phyloP scores from a whole-genome alignment of 2,113 vertebrate species.

The Takifugu bimaculatus region DNA sequence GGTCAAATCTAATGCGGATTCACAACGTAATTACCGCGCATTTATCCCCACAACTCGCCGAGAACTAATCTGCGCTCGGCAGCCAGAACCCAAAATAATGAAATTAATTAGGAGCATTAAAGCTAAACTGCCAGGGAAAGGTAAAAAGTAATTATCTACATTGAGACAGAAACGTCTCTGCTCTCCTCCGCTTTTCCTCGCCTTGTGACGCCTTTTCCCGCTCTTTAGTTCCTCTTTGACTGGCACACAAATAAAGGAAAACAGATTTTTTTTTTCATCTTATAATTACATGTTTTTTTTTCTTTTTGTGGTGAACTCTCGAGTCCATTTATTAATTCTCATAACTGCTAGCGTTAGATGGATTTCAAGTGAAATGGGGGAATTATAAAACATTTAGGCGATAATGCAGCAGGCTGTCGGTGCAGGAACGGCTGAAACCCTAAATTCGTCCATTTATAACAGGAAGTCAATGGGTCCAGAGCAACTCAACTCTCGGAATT shows the following conservation, averaged over 20 bases:
- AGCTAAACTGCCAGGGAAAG: slow-evolving; percentile 60
- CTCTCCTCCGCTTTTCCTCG: slow-evolving; percentile 5
- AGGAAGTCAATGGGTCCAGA: too few relatives aligned
- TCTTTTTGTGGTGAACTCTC: too few relatives aligned
- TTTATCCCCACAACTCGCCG: slow-evolving; percentile 63
- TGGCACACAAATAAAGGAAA: not conserved
- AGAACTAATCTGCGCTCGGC: slow-evolving; percentile 71
- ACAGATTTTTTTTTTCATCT: too few relatives aligned
- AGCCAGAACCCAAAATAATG: slow-evolving; percentile 70
- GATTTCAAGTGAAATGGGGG: too few relatives aligned
- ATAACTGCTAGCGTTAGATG: too few relatives aligned
- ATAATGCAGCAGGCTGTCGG: too few relatives aligned
- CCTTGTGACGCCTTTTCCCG: not conserved
- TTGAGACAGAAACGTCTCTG: slow-evolving; percentile 46
- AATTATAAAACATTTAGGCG: too few relatives aligned
- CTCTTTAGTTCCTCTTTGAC: not conserved
- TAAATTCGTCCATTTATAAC: not conserved
- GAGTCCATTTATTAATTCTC: too few relatives aligned
- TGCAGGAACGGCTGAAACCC: not conserved
- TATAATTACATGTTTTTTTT: too few relatives aligned
- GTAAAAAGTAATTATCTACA: slow-evolving; percentile 72
- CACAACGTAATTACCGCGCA: slow-evolving; percentile 65
- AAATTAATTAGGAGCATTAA: slow-evolving; percentile 74
- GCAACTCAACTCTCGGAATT: too few relatives aligned
- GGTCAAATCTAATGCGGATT: slow-evolving; percentile 58